These are phyloP conservation scores for Pangasius krempfi DNA, from an alignment of 2,797 vertebrate species.

Conservation along the genomic window DNA sequence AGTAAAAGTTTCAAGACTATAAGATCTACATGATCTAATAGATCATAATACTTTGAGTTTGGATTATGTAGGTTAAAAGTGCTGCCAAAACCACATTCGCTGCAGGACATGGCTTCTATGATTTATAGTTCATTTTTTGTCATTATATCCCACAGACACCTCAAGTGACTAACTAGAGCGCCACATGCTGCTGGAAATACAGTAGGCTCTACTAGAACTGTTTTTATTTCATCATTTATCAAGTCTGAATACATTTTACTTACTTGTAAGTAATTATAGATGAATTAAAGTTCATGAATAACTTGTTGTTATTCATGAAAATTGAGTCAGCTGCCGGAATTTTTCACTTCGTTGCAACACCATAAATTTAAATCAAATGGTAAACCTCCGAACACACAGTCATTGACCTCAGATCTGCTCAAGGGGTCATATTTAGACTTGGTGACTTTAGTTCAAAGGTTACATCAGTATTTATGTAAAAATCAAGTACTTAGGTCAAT, in stretches of 20 bases:
- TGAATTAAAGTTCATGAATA: too few relatives aligned
- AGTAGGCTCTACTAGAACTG: not conserved
- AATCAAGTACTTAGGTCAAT: not conserved
- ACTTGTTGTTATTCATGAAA: conserved; percentile 20
- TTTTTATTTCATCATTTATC: conserved; percentile 23
- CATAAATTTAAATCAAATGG: not conserved
- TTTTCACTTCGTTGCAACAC: conserved; percentile 1
- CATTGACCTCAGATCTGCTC: not conserved
- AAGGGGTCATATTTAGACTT: not conserved
- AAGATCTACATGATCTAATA: conserved; percentile 18
- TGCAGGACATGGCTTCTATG: conserved; percentile 17
- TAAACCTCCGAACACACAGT: not conserved
- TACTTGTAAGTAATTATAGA: conserved; percentile 16
- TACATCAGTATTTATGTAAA: not conserved
- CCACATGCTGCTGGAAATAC: conserved; percentile 37
- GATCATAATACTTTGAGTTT: conserved; percentile 18
- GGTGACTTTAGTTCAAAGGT: not conserved
- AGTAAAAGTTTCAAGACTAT: not conserved
- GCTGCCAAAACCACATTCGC: conserved; percentile 36
- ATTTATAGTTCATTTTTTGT: conserved; percentile 45
- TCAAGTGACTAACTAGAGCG: conserved; percentile 11
- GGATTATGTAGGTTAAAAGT: not conserved
- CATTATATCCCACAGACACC: conserved; percentile 45
- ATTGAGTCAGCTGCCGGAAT: conserved; percentile 8
- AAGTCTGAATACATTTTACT: not conserved